Evolutionary conservation across 2,113 vertebrate species (phyloP), one percentile per base, ranked within the genome.

Genomic region (Crotalus tigris): DNA sequence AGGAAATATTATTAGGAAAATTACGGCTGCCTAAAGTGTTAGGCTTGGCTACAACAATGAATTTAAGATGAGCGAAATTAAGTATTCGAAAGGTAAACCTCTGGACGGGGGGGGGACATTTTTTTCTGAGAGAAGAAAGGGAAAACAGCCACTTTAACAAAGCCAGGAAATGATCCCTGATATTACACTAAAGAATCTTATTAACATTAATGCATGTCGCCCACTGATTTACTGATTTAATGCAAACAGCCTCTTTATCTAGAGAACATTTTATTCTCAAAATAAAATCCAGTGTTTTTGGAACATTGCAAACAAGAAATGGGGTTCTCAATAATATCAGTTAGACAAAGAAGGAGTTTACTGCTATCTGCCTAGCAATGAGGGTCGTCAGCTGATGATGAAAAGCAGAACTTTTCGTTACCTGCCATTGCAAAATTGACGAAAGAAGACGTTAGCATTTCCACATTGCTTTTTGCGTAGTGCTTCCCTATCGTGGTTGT

Each of bases 161-260:
- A 49, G 44, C 85, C 95, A 94, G 95, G 89, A 93, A 89, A 94
- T 57, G 55, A 94, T 94, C 88, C 93, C 92, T 86, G 93, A 86
- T 95, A 23, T 81, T 13, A 88, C 4, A 3, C 94, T 95, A 87
- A 94, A 95, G 95, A 94, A 89, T 96, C 88, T 61, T 94, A 96
- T 96, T 97, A 95, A 95, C 96, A 95, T 96, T 96, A 97, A 96
- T 95, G 97, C 95, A 94, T 90, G 93, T 92, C 96, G 92, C 91
- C 94, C 95, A 96, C 96, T 96, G 95, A 97, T 97, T 96, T 96
- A 94, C 96, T 96, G 95, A 97, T 97, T 96, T 96, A 94, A 96
- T 94, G 91, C 94, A 96, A 94, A 94, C 46, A 0, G 0, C 51
- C 94, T 95, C 94, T 96, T 95, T 96, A 89, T 91, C 94, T 94